Base-by-base conservation (phyloP, 2,888 invertebrate genomes). In the Protodeltote pygarga region DNA sequence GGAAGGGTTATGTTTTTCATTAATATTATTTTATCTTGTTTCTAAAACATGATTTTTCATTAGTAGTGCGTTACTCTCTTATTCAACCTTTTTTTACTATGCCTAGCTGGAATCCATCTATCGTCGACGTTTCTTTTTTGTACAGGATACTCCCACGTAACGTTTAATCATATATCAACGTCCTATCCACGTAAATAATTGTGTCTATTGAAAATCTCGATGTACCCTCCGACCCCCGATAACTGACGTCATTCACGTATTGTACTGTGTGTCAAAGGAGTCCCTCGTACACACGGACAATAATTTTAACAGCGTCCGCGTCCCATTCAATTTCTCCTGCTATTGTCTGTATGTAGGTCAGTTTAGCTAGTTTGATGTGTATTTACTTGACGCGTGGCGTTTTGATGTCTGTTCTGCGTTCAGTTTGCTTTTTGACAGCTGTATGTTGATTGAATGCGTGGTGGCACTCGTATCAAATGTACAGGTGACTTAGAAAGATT, bases 221-320 rank as follows among this genome's bases (percentile, higher is more conserved):
- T 80, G 74, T 75, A 77, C 71, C 71, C 67, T 61, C 55, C 63
- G 59, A 62, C 54, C 65, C 33, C 64, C 66, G 70, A 77, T 76
- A 77, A 65, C 65, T 75, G 75, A 78, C 70, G 66, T 68, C 71
- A 76, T 66, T 74, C 72, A 64, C 39, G 58, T 64, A 78, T 80
- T 81, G 77, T 81, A 38, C 41, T 60, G 45, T 58, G 53, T 71
- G 68, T 75, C 71, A 70, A 66, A 67, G 67, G 65, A 65, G 52
- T 37, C 54, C 45, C 54, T 45, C 51, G 66, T 67, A 60, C 52
- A 48, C 45, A 55, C 53, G 71, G 66, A 77, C 79, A 77, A 79
- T 77, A 77, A 80, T 80, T 81, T 78, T 77, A 75, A 79, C n/a
- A n/a, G n/a, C n/a, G n/a, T n/a, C n/a, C 71, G 64, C 60, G 61